Conservation (phyloP, 2,113 vertebrate species). For the Vulpes lagopus region DNA sequence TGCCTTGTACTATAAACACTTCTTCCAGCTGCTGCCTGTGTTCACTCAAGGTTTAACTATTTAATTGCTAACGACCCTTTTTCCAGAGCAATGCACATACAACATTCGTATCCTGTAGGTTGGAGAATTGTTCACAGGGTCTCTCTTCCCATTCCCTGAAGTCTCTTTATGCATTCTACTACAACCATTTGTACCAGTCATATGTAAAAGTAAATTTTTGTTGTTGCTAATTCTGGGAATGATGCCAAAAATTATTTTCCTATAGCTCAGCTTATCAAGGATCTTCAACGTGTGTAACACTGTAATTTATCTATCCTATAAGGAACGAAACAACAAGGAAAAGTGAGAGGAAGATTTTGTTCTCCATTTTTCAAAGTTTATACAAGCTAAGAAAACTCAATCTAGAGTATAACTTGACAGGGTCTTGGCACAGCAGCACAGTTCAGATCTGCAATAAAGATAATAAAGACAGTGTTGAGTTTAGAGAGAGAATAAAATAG, state of each 20-base stretch:
- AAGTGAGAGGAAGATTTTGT: slow-evolving; percentile 18
- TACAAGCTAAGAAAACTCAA: slow-evolving; percentile 32
- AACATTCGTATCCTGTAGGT: neutral
- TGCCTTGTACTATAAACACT: slow-evolving; percentile 55
- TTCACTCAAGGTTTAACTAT: slow-evolving; percentile 65
- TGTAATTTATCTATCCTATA: slow-evolving; percentile 36
- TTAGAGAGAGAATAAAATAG: slow-evolving; percentile 18
- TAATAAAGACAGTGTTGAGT: neutral
- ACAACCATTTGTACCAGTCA: neutral
- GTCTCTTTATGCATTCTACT: neutral
- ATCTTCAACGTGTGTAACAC: neutral
- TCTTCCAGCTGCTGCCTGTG: slow-evolving; percentile 51
- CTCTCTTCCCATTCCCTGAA: neutral
- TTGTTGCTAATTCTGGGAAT: slow-evolving; percentile 54
- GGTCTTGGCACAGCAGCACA: neutral
- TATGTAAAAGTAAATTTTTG: slow-evolving; percentile 11
- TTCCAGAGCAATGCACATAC: neutral
- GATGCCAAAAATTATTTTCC: neutral
- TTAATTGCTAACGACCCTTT: slow-evolving; percentile 25
- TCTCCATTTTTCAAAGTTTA: slow-evolving; percentile 62
- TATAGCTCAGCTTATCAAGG: slow-evolving; percentile 28
- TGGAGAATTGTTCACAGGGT: neutral
- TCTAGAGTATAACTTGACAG: slow-evolving; percentile 40
- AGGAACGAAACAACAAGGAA: slow-evolving; percentile 22
- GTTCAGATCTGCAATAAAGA: slow-evolving; percentile 37